Evolutionary conservation across 2,888 invertebrate genomes (phyloP).

Genomic region (Yponomeuta cagnagella): DNA sequence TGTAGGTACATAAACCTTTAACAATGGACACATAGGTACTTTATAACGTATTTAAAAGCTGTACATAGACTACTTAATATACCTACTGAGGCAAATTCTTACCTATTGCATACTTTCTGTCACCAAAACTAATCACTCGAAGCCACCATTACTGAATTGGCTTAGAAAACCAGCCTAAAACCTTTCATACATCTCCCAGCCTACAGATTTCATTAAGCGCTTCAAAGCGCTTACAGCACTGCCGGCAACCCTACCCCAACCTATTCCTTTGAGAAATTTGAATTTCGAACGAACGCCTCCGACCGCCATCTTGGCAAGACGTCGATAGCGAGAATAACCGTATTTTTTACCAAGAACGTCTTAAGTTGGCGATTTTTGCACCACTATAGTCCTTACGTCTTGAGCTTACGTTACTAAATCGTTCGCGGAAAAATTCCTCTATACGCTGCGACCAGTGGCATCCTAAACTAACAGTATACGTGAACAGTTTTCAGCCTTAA

Average conservation of each 20-base stretch:
- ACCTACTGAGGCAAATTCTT: too few relatives aligned
- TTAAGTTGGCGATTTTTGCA: constrained; percentile 70
- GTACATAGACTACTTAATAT: too few relatives aligned
- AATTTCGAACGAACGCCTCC: constrained; percentile 71
- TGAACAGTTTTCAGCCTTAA: background rate
- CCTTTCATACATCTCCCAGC: constrained; percentile 22
- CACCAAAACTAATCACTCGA: background rate
- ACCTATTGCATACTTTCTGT: background rate
- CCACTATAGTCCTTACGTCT: constrained; percentile 70
- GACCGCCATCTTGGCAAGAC: constrained; percentile 73
- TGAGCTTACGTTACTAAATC: constrained; percentile 67
- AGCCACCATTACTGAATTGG: background rate
- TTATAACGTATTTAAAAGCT: too few relatives aligned
- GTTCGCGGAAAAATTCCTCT: constrained; percentile 70
- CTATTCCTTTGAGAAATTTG: constrained; percentile 71
- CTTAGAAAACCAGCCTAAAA: background rate
- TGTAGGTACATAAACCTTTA: background rate
- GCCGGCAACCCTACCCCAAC: constrained; percentile 24
- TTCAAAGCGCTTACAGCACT: constrained; percentile 30
- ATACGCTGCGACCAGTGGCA: constrained; percentile 43
- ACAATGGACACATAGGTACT: too few relatives aligned
- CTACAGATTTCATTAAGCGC: constrained; percentile 39
- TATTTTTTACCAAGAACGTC: constrained; percentile 69
- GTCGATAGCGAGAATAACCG: constrained; percentile 68
- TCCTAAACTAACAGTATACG: constrained; percentile 19